A percentile compares a stretch with the other conserved stretches of the same genome.
Conservation (phyloP, 2,888 invertebrate genomes). For the Lycaena phlaeas region DNA sequence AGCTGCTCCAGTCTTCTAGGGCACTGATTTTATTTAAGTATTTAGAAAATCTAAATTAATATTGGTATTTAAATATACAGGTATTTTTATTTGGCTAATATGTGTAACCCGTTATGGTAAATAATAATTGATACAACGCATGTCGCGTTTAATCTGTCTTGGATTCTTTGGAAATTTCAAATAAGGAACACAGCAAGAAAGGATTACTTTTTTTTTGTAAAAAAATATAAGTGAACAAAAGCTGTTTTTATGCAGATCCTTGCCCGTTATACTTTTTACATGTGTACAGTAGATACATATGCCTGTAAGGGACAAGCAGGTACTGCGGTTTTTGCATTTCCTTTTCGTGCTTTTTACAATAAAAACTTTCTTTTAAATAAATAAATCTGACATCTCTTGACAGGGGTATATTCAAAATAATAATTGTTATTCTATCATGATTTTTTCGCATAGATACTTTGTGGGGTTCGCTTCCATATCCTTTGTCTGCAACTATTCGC, state of each 20-base stretch:
- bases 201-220: slow-evolving; percentile 2
- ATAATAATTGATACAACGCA: background rate
- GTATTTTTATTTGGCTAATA: no score
- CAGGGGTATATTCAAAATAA: slow-evolving; percentile 65
- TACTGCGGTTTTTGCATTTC: slow-evolving; percentile 70
- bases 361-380: slow-evolving; percentile 74
- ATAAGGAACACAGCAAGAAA: slow-evolving; percentile 1
- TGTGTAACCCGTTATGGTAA: no score
- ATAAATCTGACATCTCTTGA: slow-evolving; percentile 65
- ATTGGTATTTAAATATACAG: no score
- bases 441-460: background rate
- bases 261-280: slow-evolving; percentile 7
- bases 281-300: slow-evolving; percentile 38
- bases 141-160: slow-evolving; percentile 1
- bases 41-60: no score
- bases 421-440: slow-evolving; percentile 37
- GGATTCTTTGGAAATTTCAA: slow-evolving; percentile 4
- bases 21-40: no score
- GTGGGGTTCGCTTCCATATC: slow-evolving; percentile 3
- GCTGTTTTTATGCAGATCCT: background rate
- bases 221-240: slow-evolving; percentile 3
- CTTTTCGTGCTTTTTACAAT: slow-evolving; percentile 68
- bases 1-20: no score
- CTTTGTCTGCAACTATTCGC: background rate
- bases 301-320: slow-evolving; percentile 59